These are phyloP conservation scores for Drosophila emarginata DNA, from an alignment of 2,888 invertebrate species.

Conservation along the genomic window DNA sequence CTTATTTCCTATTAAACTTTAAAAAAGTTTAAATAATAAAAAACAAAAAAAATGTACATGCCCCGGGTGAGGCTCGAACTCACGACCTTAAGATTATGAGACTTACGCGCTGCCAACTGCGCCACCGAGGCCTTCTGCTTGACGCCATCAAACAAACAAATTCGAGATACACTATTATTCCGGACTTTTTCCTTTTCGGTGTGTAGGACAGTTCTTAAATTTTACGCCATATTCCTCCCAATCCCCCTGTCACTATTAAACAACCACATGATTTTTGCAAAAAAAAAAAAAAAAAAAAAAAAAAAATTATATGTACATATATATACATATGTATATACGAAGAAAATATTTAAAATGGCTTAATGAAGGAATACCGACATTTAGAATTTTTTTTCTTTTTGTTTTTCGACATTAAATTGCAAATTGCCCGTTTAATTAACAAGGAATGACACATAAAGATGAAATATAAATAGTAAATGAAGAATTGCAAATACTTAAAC, in stretches of 20 bases:
- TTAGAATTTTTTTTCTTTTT: background rate
- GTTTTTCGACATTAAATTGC: background rate
- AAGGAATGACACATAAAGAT: background rate
- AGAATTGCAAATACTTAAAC: too few species aligned
- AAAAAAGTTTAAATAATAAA: background rate
- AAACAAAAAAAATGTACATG: conserved; percentile 56
- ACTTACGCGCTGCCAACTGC: conserved; percentile 83
- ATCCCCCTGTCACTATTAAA: background rate
- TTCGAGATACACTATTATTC: background rate
- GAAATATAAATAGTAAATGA: background rate
- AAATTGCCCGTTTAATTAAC: background rate
- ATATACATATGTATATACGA: background rate
- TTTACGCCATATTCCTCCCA: background rate
- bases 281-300: background rate
- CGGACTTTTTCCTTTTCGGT: background rate
- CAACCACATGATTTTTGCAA: background rate
- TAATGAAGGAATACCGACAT: background rate
- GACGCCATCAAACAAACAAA: background rate
- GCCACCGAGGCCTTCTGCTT: conserved; percentile 79
- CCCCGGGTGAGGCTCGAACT: conserved; percentile 82
- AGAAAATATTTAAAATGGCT: background rate
- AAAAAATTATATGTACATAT: background rate
- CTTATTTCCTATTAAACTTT: background rate
- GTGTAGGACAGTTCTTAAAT: background rate
- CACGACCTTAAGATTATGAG: conserved; percentile 83